Evolutionary conservation across 2,113 vertebrate species (phyloP).

Genomic region (Neopipo cinnamomea): DNA sequence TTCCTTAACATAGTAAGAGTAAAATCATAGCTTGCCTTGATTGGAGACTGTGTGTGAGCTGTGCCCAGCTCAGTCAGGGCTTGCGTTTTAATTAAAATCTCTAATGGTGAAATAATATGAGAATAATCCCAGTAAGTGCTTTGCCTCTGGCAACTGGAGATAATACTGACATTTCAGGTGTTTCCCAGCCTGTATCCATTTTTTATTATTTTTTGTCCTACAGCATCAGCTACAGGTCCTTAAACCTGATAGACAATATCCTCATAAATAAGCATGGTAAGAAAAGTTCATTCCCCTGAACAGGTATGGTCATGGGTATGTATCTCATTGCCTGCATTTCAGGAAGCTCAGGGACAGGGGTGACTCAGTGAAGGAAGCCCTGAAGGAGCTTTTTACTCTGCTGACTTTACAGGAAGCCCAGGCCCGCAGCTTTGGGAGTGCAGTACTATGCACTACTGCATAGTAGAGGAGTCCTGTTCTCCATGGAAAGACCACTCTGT

Average conservation of each 20-base stretch:
- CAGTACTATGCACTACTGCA: fast-evolving
- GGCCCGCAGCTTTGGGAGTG: fast-evolving
- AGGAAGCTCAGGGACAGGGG: background rate
- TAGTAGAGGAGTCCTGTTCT: background rate
- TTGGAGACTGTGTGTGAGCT: background rate
- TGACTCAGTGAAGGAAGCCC: background rate
- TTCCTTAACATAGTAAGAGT: background rate
- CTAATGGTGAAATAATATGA: conserved; percentile 39
- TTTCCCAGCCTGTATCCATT: background rate
- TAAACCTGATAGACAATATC: background rate
- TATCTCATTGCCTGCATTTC: background rate
- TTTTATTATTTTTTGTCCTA: conserved; percentile 19
- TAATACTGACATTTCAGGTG: conserved; percentile 37
- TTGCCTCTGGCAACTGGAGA: conserved; percentile 7
- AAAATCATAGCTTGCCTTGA: background rate
- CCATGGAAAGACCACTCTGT: background rate
- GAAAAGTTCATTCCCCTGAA: background rate
- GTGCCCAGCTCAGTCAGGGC: background rate
- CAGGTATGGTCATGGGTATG: fast-evolving
- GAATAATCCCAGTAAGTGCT: conserved; percentile 37
- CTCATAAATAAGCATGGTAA: background rate
- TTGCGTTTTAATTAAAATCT: conserved; percentile 36
- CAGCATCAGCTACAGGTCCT: conserved; percentile 11
- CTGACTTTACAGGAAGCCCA: background rate
- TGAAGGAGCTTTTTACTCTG: background rate